Evolutionary conservation across 2,888 invertebrate species (phyloP).

Genomic region (Scaptomyza polygonia): DNA sequence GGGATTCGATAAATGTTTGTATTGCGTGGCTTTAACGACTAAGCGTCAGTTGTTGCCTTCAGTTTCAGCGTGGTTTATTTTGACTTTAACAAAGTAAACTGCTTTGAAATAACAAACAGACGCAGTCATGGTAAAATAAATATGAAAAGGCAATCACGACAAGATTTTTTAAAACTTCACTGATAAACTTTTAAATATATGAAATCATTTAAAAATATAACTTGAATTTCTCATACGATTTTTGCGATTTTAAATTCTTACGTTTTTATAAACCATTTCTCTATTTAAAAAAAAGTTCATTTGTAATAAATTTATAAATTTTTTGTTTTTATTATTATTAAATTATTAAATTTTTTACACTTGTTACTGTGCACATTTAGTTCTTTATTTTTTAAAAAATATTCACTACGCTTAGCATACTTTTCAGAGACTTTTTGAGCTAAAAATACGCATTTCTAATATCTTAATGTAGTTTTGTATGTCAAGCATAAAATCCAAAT

Average conservation of each 20-base stretch:
- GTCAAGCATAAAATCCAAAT: slow-evolving; percentile 22
- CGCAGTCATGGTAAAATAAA: slow-evolving; percentile 13
- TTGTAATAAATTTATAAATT: too few species aligned
- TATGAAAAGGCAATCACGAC: background rate
- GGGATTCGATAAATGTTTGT: slow-evolving; percentile 21
- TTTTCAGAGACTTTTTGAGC: background rate
- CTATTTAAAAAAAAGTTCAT: too few species aligned
- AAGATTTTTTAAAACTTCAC: too few species aligned
- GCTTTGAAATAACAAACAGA: slow-evolving; percentile 2
- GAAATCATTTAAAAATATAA: too few species aligned
- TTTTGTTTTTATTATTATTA: too few species aligned
- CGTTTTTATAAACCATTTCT: too few species aligned
- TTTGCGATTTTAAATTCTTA: too few species aligned
- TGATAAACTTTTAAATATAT: background rate
- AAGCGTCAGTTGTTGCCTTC: slow-evolving; percentile 17
- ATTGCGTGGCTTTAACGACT: slow-evolving; percentile 5
- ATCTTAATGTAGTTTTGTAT: slow-evolving; percentile 11
- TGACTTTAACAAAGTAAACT: slow-evolving; percentile 21
- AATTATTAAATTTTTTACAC: too few species aligned
- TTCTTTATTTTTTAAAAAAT: too few species aligned
- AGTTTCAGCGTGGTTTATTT: slow-evolving; percentile 17
- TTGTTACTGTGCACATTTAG: too few species aligned
- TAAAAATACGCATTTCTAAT: background rate
- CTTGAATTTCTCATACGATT: too few species aligned
- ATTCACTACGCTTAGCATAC: slow-evolving; percentile 1